Evolutionary conservation across 2,113 vertebrate genomes (phyloP).

Genomic region (Redunca redunca): DNA sequence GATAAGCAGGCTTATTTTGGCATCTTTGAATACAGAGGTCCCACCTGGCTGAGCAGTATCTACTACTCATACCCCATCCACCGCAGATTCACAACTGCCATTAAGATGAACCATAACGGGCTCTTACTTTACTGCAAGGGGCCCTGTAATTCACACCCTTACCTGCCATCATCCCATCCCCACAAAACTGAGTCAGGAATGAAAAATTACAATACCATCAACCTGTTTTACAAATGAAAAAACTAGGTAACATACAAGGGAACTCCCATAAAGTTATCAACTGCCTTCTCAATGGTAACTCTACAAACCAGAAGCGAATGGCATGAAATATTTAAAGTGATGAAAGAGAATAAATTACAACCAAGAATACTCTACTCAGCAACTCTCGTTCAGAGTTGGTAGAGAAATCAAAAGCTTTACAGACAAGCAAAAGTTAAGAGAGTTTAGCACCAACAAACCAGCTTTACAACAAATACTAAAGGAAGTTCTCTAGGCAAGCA

Average conservation of each 20-base stretch:
- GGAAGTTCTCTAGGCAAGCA: background rate
- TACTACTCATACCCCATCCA: rapidly evolving
- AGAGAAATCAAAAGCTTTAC: background rate
- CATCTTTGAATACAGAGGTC: background rate
- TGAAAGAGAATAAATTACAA: background rate
- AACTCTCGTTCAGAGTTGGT: background rate
- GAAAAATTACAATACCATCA: background rate
- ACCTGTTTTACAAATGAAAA: background rate
- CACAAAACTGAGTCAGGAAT: background rate
- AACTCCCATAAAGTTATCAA: background rate
- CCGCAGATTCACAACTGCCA: background rate
- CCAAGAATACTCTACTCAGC: background rate
- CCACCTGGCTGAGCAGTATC: background rate
- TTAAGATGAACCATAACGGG: background rate
- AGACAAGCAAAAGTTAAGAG: background rate
- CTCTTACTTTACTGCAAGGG: background rate
- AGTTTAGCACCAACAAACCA: background rate
- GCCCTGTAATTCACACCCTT: background rate
- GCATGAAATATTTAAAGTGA: background rate
- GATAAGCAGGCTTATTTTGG: background rate
- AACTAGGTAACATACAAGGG: background rate
- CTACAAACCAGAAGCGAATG: background rate
- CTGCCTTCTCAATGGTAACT: background rate
- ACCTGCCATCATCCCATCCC: background rate
- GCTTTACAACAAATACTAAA: background rate